Percentiles rank a stretch among this genome's conserved stretches.
phyloP scores from a whole-genome alignment of 2,888 invertebrate genomes.

The Coelopa pilipes region DNA sequence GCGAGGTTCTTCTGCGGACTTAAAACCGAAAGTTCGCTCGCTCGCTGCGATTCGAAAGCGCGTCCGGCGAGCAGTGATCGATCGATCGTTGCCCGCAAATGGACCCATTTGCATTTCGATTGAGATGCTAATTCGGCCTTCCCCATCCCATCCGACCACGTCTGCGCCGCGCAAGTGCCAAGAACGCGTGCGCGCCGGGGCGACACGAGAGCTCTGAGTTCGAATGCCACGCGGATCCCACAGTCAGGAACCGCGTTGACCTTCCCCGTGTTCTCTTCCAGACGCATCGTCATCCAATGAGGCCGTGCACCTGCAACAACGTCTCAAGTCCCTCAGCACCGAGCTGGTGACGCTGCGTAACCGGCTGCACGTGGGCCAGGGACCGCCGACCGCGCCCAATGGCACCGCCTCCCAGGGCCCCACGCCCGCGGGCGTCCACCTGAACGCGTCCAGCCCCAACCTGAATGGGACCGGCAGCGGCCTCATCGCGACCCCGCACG shows the following conservation, averaged over 20 bases:
- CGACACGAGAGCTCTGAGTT: no score
- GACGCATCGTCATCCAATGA: slow-evolving; percentile 96
- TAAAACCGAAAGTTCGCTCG: no score
- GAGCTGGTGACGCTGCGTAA: slow-evolving; percentile 92
- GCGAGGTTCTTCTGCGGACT: no score
- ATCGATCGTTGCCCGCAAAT: no score
- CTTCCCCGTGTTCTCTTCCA: slow-evolving; percentile 65
- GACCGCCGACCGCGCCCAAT: slow-evolving; percentile 58
- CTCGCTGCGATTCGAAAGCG: no score
- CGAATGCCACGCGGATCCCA: no score
- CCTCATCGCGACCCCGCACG: slow-evolving; percentile 37
- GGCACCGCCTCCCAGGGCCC: slow-evolving; percentile 47
- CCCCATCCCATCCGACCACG: no score
- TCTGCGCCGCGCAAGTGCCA: no score
- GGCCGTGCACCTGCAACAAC: slow-evolving; percentile 92
- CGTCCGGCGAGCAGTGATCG: no score
- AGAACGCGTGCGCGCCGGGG: no score
- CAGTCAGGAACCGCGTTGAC: not conserved
- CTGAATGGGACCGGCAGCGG: slow-evolving; percentile 43
- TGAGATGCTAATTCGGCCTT: no score
- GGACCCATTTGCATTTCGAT: no score
- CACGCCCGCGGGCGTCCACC: slow-evolving; percentile 46
- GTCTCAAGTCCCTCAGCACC: slow-evolving; percentile 88
- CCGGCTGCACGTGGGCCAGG: slow-evolving; percentile 82
- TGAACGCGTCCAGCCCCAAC: slow-evolving; percentile 62